These are phyloP conservation scores for Lasioglossum malachurum DNA, from an alignment of 2,888 invertebrate species.

Conservation along the genomic window DNA sequence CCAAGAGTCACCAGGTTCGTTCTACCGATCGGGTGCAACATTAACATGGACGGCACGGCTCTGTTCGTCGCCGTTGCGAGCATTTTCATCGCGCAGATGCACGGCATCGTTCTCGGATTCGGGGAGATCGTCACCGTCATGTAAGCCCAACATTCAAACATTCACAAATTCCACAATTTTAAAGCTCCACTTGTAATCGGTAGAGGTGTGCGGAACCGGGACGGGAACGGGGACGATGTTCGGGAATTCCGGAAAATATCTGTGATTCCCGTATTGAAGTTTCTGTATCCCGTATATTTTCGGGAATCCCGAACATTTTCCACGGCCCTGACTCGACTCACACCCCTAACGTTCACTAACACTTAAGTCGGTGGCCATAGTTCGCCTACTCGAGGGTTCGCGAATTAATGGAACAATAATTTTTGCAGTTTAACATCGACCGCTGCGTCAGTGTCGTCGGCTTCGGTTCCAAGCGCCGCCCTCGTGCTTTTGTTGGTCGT, in stretches of 20 bases:
- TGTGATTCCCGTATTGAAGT: too few species aligned
- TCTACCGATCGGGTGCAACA: slow-evolving; percentile 95
- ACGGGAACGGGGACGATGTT: too few species aligned
- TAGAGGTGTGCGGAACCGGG: too few species aligned
- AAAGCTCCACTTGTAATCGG: too few species aligned
- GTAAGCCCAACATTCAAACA: slow-evolving; percentile 85
- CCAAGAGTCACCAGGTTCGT: slow-evolving; percentile 94
- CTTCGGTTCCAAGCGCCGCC: slow-evolving; percentile 94
- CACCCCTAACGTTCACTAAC: too few species aligned
- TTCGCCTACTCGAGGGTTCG: not conserved
- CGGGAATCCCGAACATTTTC: too few species aligned
- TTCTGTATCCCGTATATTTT: too few species aligned
- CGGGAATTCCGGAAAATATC: too few species aligned
- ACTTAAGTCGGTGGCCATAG: not conserved
- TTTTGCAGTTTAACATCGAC: slow-evolving; percentile 90
- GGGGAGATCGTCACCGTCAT: slow-evolving; percentile 95
- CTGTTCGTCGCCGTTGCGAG: slow-evolving; percentile 95
- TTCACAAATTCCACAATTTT: too few species aligned
- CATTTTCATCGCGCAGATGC: slow-evolving; percentile 95
- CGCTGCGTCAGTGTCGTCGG: slow-evolving; percentile 95
- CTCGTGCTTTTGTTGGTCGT: slow-evolving; percentile 93
- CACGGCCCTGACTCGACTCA: too few species aligned
- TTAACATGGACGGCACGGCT: slow-evolving; percentile 97
- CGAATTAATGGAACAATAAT: not conserved
- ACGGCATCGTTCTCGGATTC: slow-evolving; percentile 91